Percentiles rank a stretch among this genome's conserved stretches.
These are phyloP conservation scores for Tenthredo livida DNA, from an alignment of 2,888 invertebrate genomes.

Conservation along the genomic window DNA sequence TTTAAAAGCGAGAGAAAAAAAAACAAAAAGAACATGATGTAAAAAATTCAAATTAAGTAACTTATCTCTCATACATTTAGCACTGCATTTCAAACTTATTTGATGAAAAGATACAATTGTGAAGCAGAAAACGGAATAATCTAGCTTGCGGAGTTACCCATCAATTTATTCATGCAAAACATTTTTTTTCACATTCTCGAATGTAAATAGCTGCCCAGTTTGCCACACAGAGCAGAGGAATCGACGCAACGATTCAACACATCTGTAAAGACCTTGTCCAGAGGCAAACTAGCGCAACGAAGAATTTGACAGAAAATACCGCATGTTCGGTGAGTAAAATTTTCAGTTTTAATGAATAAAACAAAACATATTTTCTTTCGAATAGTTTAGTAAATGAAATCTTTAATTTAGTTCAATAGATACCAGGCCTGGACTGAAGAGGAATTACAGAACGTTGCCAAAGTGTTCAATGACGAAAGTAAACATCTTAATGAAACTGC, in stretches of 20 bases:
- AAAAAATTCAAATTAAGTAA: no score
- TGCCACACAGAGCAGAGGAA: constrained; percentile 59
- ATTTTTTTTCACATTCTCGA: constrained; percentile 19
- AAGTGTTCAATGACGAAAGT: constrained; percentile 63
- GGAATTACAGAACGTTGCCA: constrained; percentile 61
- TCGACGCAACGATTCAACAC: constrained; percentile 63
- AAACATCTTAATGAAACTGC: constrained; percentile 62
- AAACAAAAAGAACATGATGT: no score
- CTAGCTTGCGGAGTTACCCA: not conserved
- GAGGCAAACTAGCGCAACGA: constrained; percentile 59
- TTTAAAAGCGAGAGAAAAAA: no score
- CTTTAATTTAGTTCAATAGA: constrained; percentile 63
- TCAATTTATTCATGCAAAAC: not conserved
- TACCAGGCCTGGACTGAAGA: constrained; percentile 67
- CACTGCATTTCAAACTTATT: not conserved
- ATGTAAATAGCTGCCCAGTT: constrained; percentile 59
- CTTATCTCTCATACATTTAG: not conserved
- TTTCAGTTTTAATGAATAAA: not conserved
- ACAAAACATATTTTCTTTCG: not conserved
- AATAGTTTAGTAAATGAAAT: constrained; percentile 8
- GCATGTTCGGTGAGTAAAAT: constrained; percentile 65
- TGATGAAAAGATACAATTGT: not conserved
- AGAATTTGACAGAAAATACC: constrained; percentile 62
- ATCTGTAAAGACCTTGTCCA: constrained; percentile 65
- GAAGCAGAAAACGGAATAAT: not conserved